These are phyloP conservation scores for honey bee (Apis mellifera) DNA, from an alignment of 1,140 invertebrate genomes.

Conservation along the genomic window Amel_HAv3.1 CM009936.2:14381501-14382000, in stretches of 20 bases:
- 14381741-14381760: neutral
- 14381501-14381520: too few species aligned
- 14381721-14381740: neutral
- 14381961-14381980: too few species aligned
- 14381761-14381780: neutral
- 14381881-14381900: constrained; percentile 86
- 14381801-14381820: constrained; percentile 4
- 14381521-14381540: too few species aligned
- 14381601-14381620: too few species aligned
- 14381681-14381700: neutral
- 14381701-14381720: neutral
- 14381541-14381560: too few species aligned
- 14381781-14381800: constrained; percentile 16
- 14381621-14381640: neutral
- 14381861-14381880: constrained; percentile 44
- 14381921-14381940: neutral
- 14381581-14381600: too few species aligned
- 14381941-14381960: neutral
- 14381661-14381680: neutral
- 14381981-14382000: too few species aligned
- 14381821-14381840: neutral
- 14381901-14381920: constrained; percentile 87
- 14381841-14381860: neutral
- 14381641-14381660: neutral
- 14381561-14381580: too few species aligned